A percentile compares a stretch with the other conserved stretches of the same genome.
Conservation (phyloP, 2,888 invertebrate species). For the Drosophila paramelanica region DNA sequence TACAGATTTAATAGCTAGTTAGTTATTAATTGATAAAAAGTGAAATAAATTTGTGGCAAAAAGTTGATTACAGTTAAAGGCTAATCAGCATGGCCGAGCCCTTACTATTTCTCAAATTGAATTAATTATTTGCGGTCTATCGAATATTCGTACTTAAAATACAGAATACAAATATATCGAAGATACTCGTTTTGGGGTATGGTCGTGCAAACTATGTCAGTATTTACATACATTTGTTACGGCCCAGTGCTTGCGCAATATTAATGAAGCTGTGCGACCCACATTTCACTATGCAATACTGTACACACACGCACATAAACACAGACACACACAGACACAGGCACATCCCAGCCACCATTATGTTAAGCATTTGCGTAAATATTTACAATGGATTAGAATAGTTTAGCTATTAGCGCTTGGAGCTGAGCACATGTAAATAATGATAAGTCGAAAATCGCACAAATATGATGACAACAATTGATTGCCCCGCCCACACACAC, state of each 20-base stretch:
- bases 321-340: slow-evolving; percentile 1
- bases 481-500: slow-evolving; percentile 44
- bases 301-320: background rate
- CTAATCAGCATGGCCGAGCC: slow-evolving; percentile 26
- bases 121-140: slow-evolving; percentile 54
- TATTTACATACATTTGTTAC: slow-evolving; percentile 41
- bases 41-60: slow-evolving; percentile 11
- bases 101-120: slow-evolving; percentile 33
- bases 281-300: slow-evolving; percentile 28
- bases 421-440: slow-evolving; percentile 67
- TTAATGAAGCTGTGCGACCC: slow-evolving; percentile 59
- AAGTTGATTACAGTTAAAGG: slow-evolving; percentile 30
- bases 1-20: slow-evolving; percentile 21
- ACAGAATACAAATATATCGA: slow-evolving; percentile 1
- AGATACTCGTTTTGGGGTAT: background rate
- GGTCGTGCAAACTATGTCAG: slow-evolving; percentile 38
- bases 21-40: slow-evolving; percentile 18
- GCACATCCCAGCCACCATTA: slow-evolving; percentile 23
- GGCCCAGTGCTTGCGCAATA: slow-evolving; percentile 35
- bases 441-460: slow-evolving; percentile 68
- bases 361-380: slow-evolving; percentile 49
- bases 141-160: slow-evolving; percentile 6
- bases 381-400: slow-evolving; percentile 69
- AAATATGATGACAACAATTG: slow-evolving; percentile 64
- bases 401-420: slow-evolving; percentile 63